These are phyloP conservation scores for Chanos chanos DNA, from an alignment of 2,797 vertebrate genomes.

Conservation along the genomic window DNA sequence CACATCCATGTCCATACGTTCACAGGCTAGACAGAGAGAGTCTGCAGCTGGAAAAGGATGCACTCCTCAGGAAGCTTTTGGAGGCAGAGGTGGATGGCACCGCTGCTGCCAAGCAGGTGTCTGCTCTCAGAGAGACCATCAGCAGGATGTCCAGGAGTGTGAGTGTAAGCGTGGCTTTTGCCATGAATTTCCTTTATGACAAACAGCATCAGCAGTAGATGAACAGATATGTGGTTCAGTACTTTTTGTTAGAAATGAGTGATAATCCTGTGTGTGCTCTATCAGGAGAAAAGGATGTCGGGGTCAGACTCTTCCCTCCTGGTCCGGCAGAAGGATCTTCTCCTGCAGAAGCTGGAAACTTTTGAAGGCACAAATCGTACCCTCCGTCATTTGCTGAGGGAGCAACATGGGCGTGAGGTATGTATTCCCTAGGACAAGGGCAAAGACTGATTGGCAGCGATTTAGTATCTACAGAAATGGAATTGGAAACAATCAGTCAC, in stretches of 20 bases:
- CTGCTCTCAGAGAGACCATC: constrained; percentile 76
- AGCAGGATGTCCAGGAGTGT: constrained; percentile 69
- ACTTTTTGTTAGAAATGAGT: background rate
- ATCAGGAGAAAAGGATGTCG: constrained; percentile 74
- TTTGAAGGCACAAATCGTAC: constrained; percentile 85
- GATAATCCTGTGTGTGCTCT: background rate
- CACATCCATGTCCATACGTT: too few species aligned
- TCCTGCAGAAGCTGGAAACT: constrained; percentile 85
- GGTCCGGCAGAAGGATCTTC: constrained; percentile 79
- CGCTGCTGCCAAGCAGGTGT: constrained; percentile 81
- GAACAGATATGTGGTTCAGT: too few species aligned
- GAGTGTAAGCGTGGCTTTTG: constrained; percentile 33
- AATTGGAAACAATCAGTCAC: background rate
- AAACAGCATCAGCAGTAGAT: background rate
- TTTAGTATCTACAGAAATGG: background rate
- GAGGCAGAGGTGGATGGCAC: constrained; percentile 83
- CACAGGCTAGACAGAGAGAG: constrained; percentile 75
- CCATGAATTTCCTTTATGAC: background rate
- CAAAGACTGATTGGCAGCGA: background rate
- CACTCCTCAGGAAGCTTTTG: constrained; percentile 79
- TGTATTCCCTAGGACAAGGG: background rate
- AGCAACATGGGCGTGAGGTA: constrained; percentile 82
- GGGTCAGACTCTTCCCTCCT: constrained; percentile 74
- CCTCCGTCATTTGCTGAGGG: constrained; percentile 79
- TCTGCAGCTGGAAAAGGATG: constrained; percentile 72